Evolutionary conservation across 2,113 vertebrate species (phyloP), one percentile per base, ranked within the genome.

Genomic region (Typhlomys cinereus): DNA sequence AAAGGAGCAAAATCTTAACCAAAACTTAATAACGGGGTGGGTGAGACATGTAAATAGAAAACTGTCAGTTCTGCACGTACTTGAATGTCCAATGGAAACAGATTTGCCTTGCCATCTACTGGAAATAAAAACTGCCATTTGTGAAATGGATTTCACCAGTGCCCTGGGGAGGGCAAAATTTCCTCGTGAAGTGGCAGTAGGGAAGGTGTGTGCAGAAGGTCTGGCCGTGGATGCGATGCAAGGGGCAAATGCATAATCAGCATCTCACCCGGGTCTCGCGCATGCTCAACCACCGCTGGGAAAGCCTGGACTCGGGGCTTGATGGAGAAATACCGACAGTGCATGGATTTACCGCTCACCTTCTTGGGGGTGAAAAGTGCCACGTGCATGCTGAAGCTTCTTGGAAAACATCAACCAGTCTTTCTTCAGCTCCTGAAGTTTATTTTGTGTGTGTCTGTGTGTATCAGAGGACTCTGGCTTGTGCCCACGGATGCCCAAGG

Each of bases 81-180:
- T 93, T 48, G 70, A 52, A 59, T 52, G 29, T 46, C n/a, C n/a
- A 34, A 48, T 14, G 34, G 57, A 79, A 79, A 89, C 18, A 62
- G 25, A 21, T 9, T 81, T 64, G 46, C 34, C 10, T 85, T 57
- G 82, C 70, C 70, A 75, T 84, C 59, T 54, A 52, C 80, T 73
- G 79, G 83, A 93, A 92, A 87, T 73, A 90, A 64, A 69, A 81
- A 79, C 84, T 25, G 25, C 59, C 39, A 52, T 79, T 78, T 92
- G 57, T 50, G 25, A 88, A 85, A 46, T 78, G 64, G 59, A 88
- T 78, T 69, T 76, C 46, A 34, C 12, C 41, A 91, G 29, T 46
- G 27, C 31, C 41, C 62, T 36, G 5, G 1, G 36, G 27, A 74
- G 31, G 61, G 59, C 18, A 74, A 39, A 67, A 25, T 41, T 36